A percentile compares a stretch with the other conserved stretches of the same genome.
Evolutionary conservation across 2,888 invertebrate species (phyloP).

Genomic region (Hirudinaria manillensis): DNA sequence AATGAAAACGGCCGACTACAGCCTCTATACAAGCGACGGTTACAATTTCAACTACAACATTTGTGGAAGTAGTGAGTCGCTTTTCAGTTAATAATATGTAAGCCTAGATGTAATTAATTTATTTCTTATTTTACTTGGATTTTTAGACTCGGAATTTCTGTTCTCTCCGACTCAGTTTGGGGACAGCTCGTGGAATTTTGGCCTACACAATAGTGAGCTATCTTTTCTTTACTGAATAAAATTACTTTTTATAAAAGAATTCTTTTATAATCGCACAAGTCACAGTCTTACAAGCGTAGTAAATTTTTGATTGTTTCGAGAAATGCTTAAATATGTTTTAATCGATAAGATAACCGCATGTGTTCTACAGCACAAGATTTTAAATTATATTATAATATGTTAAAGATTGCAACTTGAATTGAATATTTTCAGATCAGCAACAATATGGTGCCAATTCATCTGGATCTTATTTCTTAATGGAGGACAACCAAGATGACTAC

Average conservation of each 20-base stretch:
- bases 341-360: no score
- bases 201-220: conserved; percentile 4
- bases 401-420: not conserved
- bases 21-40: not conserved
- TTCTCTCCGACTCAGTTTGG: conserved; percentile 7
- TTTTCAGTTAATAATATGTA: not conserved
- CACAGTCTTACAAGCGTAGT: no score
- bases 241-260: no score
- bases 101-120: not conserved
- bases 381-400: no score
- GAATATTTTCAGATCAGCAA: conserved; percentile 5
- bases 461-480: conserved; percentile 10
- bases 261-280: no score
- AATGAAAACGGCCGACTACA: conserved; percentile 19
- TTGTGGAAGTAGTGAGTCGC: not conserved
- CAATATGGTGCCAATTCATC: conserved; percentile 8
- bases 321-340: no score
- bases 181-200: conserved; percentile 6
- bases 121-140: no score
- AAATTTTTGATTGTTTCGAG: no score
- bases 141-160: not conserved
- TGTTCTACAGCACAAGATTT: no score
- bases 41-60: conserved; percentile 12
- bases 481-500: conserved; percentile 12
- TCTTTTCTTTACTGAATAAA: no score